Evolutionary conservation across 2,888 invertebrate genomes (phyloP), one percentile per base, ranked within the genome.

Genomic region (Mechanitis messenoides): DNA sequence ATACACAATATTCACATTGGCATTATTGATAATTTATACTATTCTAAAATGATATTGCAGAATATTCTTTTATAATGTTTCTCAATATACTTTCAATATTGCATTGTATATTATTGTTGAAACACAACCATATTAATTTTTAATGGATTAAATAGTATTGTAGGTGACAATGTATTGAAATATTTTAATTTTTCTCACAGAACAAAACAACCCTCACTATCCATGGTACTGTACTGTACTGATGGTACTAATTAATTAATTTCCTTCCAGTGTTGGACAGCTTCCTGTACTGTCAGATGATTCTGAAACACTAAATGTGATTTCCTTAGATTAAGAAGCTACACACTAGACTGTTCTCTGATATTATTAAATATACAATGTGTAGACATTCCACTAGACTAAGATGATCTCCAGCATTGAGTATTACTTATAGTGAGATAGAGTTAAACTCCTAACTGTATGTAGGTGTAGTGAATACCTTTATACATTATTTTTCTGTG

Each of bases 221-320:
- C 3, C 3, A 6, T 45, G n/a, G 4, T 45, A 35, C 11, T 57
- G 12, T 35, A 7, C 12, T 3, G 6, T 11, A 45, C 45, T 47
- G 20, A 20, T 20, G 20, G 20, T 55, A 38, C 56, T 60, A 59
- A 57, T 46, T 3, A 38, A 61, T 57, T 63, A 45, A 54, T 72
- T 71, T 61, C 63, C 63, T 87, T 84, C 45, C 87, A 90, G 89
- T 90, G 75, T 60, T 89, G 76, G 89, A 90, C 81, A 88, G 89
- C 76, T 87, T 87, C 71, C 82, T 88, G 62, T 89, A 88, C 75
- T 89, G 88, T 69, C 89, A 90, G 71, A 87, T 89, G 83, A 87
- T 90, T 72, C 83, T 90, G 58, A 73, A 81, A 65, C 88, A 87
- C 78, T 88, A 56, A 59, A 60, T 56, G 59, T 33, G 46, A 58